Evolutionary conservation across 2,113 vertebrate genomes (phyloP).

Genomic region (Harpagus bidentatus): DNA sequence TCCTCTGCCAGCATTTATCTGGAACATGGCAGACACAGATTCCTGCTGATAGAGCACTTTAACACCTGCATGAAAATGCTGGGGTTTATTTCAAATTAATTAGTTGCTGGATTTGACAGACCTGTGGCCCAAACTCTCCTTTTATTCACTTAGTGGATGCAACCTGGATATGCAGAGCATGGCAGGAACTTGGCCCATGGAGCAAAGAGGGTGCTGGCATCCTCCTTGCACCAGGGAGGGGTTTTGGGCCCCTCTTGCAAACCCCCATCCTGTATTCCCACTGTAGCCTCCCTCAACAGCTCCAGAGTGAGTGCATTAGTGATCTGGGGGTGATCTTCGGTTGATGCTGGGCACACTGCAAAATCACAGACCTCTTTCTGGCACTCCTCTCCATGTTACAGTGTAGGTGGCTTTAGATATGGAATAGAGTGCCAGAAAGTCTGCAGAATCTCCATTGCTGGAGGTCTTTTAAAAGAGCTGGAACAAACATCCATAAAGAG

Average conservation of each 20-base stretch:
- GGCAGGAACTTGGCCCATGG: background rate
- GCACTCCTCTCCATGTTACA: background rate
- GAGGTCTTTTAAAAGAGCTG: background rate
- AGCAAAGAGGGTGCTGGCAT: background rate
- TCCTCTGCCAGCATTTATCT: background rate
- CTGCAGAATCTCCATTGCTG: background rate
- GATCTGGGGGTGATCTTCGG: background rate
- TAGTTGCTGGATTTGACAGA: background rate
- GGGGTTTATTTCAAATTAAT: background rate
- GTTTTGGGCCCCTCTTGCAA: background rate
- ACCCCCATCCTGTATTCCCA: background rate
- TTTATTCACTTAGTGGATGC: background rate
- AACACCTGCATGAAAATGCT: background rate
- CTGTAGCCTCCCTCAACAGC: background rate
- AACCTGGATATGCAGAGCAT: background rate
- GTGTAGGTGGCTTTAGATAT: background rate
- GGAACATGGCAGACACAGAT: conserved; percentile 26
- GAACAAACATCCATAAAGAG: background rate
- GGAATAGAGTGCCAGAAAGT: background rate
- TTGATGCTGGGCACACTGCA: background rate
- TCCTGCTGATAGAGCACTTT: conserved; percentile 6
- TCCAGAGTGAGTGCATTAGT: background rate
- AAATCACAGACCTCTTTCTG: background rate
- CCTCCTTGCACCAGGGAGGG: background rate
- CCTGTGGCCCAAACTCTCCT: background rate